These are phyloP conservation scores for Cryptotis parvus DNA, from an alignment of 2,113 vertebrate genomes.

Conservation along the genomic window DNA sequence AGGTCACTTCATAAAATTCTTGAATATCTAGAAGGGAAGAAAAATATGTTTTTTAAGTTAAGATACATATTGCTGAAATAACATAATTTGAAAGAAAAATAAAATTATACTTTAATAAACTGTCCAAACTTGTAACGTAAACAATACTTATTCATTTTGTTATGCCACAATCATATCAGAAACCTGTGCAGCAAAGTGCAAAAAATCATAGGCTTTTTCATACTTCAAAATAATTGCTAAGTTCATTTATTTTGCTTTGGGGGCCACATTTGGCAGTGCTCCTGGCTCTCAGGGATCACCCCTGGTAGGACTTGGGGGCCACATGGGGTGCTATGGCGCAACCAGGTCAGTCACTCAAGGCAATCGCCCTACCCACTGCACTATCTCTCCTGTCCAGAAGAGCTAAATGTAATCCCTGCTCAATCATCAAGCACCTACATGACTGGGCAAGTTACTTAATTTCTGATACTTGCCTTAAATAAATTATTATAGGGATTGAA, in stretches of 20 bases:
- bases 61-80: constrained; percentile 57
- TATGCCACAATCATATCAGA: constrained; percentile 26
- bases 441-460: constrained; percentile 36
- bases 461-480: constrained; percentile 35
- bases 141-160: constrained; percentile 11
- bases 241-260: not conserved
- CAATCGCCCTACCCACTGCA: too few species aligned
- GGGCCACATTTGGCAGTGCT: too few species aligned
- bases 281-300: too few species aligned
- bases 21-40: constrained; percentile 94
- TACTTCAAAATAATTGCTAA: not conserved
- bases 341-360: too few species aligned
- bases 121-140: constrained; percentile 5
- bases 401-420: constrained; percentile 15
- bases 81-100: constrained; percentile 37
- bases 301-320: too few species aligned
- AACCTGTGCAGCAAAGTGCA: not conserved
- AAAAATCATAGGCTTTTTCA: constrained; percentile 1
- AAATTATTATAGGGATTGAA: constrained; percentile 1
- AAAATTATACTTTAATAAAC: constrained; percentile 44
- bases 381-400: not conserved
- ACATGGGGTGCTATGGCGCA: too few species aligned
- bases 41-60: constrained; percentile 54
- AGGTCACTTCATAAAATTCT: constrained; percentile 99
- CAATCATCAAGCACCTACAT: constrained; percentile 16